Evolutionary conservation across 2,113 vertebrate species (phyloP).

Genomic region (Stictonetta naevosa): DNA sequence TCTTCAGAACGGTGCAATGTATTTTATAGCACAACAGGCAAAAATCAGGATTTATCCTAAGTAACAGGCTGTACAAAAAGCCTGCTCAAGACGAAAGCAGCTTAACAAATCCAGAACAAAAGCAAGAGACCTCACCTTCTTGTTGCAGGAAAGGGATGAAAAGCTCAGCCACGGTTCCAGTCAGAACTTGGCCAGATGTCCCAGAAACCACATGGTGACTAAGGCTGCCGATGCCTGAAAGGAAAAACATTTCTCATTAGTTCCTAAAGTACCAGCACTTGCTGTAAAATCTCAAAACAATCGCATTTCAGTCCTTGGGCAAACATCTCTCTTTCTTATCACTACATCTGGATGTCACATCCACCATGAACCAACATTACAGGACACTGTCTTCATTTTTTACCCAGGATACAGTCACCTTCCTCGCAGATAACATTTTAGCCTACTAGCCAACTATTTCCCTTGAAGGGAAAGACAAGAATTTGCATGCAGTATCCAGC

Average conservation of each 20-base stretch:
- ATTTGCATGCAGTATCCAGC: neutral
- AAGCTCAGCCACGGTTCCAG: conserved; percentile 83
- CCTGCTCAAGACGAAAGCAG: neutral
- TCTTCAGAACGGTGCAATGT: neutral
- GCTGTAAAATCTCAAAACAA: neutral
- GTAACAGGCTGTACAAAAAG: neutral
- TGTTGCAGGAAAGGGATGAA: conserved; percentile 97
- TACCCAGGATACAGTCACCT: neutral
- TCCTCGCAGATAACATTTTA: neutral
- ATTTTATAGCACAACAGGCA: neutral
- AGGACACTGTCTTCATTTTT: neutral
- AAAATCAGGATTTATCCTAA: neutral
- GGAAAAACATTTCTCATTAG: neutral
- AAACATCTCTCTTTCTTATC: neutral
- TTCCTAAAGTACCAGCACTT: neutral
- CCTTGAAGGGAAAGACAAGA: neutral
- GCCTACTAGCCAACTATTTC: neutral
- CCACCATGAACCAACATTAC: neutral
- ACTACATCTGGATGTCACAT: neutral
- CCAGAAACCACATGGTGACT: conserved; percentile 92
- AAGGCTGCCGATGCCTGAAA: conserved; percentile 90
- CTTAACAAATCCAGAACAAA: neutral
- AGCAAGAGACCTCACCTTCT: conserved; percentile 83
- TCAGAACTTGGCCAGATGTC: conserved; percentile 88
- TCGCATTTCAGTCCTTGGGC: neutral